phyloP scores from a whole-genome alignment of 2,888 invertebrate genomes.

The Rhyacophila evoluta region DNA sequence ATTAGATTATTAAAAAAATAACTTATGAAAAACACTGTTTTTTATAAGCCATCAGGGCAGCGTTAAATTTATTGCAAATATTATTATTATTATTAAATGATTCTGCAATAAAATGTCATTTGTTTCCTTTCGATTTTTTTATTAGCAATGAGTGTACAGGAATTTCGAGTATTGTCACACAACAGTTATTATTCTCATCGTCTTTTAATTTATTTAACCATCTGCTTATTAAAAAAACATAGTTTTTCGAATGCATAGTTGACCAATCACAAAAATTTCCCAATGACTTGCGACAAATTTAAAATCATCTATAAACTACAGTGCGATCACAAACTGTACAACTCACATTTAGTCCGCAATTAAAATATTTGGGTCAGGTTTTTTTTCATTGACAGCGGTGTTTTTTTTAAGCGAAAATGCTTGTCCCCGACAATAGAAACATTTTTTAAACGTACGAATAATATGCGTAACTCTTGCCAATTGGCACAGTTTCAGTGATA shows the following conservation, averaged over 20 bases:
- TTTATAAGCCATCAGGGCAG: too few species aligned
- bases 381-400: neutral
- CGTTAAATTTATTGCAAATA: too few species aligned
- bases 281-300: neutral
- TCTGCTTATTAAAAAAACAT: constrained; percentile 13
- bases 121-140: neutral
- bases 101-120: too few species aligned
- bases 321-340: neutral
- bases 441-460: neutral
- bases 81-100: too few species aligned
- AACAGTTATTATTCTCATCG: neutral
- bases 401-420: neutral
- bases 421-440: neutral
- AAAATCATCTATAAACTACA: neutral
- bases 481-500: constrained; percentile 3
- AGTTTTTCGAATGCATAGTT: neutral
- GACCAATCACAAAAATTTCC: constrained; percentile 9
- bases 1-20: too few species aligned
- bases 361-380: neutral
- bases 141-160: neutral
- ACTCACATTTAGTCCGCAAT: neutral
- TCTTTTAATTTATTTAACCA: neutral
- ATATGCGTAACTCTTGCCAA: neutral
- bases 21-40: too few species aligned
- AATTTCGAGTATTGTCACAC: neutral